Percentiles rank a stretch among this genome's conserved stretches.
Conservation (phyloP, 2,797 vertebrate species). For the Onychomys arenicola region DNA sequence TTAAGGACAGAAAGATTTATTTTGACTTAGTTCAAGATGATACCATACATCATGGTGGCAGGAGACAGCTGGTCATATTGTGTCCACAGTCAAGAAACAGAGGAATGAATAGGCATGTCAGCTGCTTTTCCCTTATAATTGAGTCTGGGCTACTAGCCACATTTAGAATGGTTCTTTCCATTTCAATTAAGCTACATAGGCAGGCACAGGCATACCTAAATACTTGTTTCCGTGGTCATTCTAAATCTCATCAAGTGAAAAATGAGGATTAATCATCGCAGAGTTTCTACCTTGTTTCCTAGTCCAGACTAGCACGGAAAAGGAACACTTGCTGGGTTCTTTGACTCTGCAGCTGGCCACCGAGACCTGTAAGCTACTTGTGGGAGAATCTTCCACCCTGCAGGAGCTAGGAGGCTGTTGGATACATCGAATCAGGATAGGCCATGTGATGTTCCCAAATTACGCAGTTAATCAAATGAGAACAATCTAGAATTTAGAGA, state of each 20-base stretch:
- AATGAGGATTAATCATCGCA: not conserved
- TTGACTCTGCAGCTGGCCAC: not conserved
- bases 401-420: not conserved
- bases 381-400: not conserved
- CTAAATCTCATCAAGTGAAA: not conserved
- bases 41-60: not conserved
- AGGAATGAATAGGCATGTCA: not conserved
- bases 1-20: not conserved
- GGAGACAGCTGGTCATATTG: not conserved
- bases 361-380: rapidly evolving
- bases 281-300: not conserved
- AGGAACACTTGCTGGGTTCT: not conserved
- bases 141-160: not conserved
- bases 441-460: not conserved
- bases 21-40: not conserved
- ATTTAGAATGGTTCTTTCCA: not conserved
- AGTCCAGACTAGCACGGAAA: not conserved
- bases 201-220: not conserved
- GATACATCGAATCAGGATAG: not conserved
- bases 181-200: not conserved
- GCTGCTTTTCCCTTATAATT: not conserved
- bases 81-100: not conserved
- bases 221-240: not conserved
- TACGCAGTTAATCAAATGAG: not conserved
- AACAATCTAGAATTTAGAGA: not conserved